Evolutionary conservation across 2,797 vertebrate genomes (phyloP), one percentile per base, ranked within the genome.

Genomic region (Otolemur crassicaudatus): DNA sequence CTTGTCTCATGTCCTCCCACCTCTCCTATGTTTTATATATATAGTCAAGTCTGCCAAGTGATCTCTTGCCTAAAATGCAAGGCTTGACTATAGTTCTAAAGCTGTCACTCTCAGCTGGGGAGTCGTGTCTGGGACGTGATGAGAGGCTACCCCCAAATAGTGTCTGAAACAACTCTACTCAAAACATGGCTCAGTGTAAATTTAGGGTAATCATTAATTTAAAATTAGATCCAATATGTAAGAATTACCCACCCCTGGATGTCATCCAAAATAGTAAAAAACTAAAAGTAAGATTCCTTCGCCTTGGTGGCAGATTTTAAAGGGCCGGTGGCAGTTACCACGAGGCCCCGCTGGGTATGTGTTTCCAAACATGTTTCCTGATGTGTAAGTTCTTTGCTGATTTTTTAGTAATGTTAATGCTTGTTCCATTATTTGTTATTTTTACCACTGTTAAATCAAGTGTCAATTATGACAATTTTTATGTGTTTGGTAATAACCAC

Each of bases 371-470:
- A 61, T 77, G 60, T 94, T 94, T 89, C 16, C 53, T 93, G 89
- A 80, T 87, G n/a, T 83, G 72, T 76, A 91, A 37, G 23, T 65
- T 58, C 86, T 95, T 89, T 96, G 58, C 69, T 81, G 37, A 92
- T 79, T 92, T 94, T 69, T 85, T 73, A 46, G 40, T 83, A 89
- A 96, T 60, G 19, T 67, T 77, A 20, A 63, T 72, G 65, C 70
- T 91, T 73, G 95, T 37, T 83, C 88, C 14, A 20, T 46, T 70
- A n/a, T 83, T 92, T 87, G 73, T 88, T 56, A 19, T 63, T n/a
- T 73, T 88, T 86, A 61, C n/a, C 34, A 79, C 73, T 93, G 84
- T 76, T 91, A 87, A 95, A 60, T 29, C 53, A 60, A 69, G 91
- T 12, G 27, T 87, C 85, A 49, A 75, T 84, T 69, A n/a, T 31